phyloP scores from a whole-genome alignment of 2,888 invertebrate species.

The Acanthacorydalis orientalis region DNA sequence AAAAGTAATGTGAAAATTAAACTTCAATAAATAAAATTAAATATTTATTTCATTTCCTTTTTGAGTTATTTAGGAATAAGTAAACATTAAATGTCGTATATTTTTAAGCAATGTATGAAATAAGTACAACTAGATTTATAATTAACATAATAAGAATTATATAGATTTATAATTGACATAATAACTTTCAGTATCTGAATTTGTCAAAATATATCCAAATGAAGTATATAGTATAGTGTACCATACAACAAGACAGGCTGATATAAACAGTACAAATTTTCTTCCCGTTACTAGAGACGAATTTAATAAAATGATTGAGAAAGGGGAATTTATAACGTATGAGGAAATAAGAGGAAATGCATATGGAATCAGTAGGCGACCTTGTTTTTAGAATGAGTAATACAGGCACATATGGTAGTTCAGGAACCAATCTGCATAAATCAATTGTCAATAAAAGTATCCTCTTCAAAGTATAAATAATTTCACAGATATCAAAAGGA shows the following conservation, averaged over 20 bases:
- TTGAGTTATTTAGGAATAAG: too few relatives aligned
- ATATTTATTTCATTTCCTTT: too few relatives aligned
- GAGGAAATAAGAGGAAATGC: neutral
- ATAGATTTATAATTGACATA: neutral
- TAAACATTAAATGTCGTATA: too few relatives aligned
- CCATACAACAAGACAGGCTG: neutral
- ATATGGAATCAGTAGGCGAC: conserved; percentile 1
- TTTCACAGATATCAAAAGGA: too few relatives aligned
- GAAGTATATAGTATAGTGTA: neutral
- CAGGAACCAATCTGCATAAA: too few relatives aligned
- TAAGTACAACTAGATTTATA: too few relatives aligned
- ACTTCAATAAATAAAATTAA: too few relatives aligned
- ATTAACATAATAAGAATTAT: neutral
- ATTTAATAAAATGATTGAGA: neutral
- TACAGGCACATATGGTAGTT: too few relatives aligned
- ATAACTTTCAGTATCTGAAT: neutral
- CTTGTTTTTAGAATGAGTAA: neutral
- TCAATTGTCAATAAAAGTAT: too few relatives aligned
- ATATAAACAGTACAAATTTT: neutral
- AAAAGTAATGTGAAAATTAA: too few relatives aligned
- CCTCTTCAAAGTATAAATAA: too few relatives aligned
- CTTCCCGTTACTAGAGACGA: neutral
- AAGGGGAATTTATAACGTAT: neutral
- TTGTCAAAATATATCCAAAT: neutral
- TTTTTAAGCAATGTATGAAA: too few relatives aligned